A percentile compares a stretch with the other conserved stretches of the same genome.
Conservation (phyloP, 2,888 invertebrate genomes). For the Protodeltote pygarga region DNA sequence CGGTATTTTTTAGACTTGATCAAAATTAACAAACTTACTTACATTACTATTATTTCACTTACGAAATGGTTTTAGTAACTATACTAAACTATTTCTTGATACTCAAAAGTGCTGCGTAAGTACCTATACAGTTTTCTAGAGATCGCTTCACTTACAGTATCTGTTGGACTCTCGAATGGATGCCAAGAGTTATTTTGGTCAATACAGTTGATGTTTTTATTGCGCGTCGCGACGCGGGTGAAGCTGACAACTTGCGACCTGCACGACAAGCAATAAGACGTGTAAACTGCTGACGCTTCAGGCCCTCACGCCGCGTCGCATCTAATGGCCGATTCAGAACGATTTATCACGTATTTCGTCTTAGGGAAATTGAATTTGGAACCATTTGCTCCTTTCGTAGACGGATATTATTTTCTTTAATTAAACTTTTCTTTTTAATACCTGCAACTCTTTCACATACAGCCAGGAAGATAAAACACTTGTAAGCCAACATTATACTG, state of each 20-base stretch:
- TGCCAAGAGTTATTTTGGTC: conserved; percentile 87
- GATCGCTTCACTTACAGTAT: conserved; percentile 76
- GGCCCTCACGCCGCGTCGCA: conserved; percentile 77
- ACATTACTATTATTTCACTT: too few species aligned
- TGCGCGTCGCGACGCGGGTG: conserved; percentile 77
- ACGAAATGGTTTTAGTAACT: not conserved
- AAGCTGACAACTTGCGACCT: conserved; percentile 65
- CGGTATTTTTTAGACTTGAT: too few species aligned
- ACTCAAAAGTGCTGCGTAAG: conserved; percentile 39
- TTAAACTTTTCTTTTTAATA: conserved; percentile 69
- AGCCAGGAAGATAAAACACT: conserved; percentile 10
- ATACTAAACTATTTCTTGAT: conserved; percentile 15
- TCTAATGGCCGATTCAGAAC: conserved; percentile 80
- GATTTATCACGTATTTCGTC: conserved; percentile 82
- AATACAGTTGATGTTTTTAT: conserved; percentile 86
- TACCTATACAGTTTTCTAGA: conserved; percentile 56
- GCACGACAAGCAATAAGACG: conserved; percentile 81
- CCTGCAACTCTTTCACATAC: conserved; percentile 31
- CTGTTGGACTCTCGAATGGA: conserved; percentile 74
- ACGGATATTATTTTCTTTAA: conserved; percentile 69
- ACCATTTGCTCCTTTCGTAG: conserved; percentile 67
- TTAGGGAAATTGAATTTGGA: conserved; percentile 79
- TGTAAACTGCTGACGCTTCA: conserved; percentile 70
- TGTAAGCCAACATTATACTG: conserved; percentile 2
- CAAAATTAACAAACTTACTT: not conserved